Conservation (phyloP, 2,888 invertebrate genomes). For the Pteria penguin region DNA sequence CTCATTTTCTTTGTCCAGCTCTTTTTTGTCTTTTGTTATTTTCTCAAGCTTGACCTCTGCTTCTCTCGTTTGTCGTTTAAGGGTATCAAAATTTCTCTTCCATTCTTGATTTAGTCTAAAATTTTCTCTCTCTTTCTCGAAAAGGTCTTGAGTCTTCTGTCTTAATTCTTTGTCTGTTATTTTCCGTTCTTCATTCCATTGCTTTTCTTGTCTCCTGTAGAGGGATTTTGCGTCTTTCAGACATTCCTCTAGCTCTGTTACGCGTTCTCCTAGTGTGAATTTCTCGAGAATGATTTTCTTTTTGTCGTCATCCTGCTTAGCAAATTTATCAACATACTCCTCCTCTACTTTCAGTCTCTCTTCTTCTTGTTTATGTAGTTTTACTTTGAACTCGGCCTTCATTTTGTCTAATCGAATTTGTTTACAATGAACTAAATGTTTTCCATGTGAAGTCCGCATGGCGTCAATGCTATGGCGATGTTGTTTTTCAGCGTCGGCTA, state of each 20-base stretch:
- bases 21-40: neutral
- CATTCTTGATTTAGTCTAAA: neutral
- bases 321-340: no score
- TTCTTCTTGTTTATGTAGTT: neutral
- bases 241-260: neutral
- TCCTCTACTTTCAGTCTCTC: neutral
- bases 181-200: neutral
- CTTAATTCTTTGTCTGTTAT: neutral
- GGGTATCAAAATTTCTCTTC: neutral
- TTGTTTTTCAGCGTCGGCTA: neutral
- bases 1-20: neutral
- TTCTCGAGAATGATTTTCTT: neutral
- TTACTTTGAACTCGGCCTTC: neutral
- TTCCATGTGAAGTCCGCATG: neutral
- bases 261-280: neutral
- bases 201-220: neutral
- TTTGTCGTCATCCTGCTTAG: neutral
- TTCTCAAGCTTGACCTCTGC: neutral
- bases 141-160: neutral
- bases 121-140: neutral
- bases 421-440: neutral
- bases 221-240: neutral
- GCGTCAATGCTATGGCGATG: neutral
- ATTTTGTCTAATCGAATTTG: neutral
- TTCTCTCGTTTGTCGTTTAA: neutral